Conservation (phyloP, 2,888 invertebrate genomes). For the Pegoplata infirma region DNA sequence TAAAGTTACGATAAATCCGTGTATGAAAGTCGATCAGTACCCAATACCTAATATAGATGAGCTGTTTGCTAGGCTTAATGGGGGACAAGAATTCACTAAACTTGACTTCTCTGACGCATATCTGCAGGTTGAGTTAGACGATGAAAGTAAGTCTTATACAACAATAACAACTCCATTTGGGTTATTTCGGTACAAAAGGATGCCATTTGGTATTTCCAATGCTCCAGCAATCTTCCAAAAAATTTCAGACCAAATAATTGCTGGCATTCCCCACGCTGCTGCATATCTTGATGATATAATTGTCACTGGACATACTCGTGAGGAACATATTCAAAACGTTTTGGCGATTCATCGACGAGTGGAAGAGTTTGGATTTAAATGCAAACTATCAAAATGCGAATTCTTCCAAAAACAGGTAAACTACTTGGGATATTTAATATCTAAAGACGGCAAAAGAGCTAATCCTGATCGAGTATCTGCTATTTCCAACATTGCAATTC, state of each 20-base stretch:
- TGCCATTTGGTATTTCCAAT: slow-evolving; percentile 12
- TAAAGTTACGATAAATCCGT: too few species aligned
- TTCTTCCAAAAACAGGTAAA: background rate
- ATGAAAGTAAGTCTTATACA: background rate
- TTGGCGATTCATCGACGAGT: background rate
- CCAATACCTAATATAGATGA: too few species aligned
- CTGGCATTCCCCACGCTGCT: background rate
- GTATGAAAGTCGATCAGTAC: too few species aligned
- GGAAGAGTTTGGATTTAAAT: background rate
- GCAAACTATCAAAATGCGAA: background rate
- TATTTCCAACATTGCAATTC: too few species aligned
- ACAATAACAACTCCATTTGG: slow-evolving; percentile 15
- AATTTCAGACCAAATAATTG: background rate
- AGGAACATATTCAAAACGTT: background rate
- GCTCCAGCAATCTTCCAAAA: slow-evolving; percentile 6
- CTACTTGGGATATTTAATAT: background rate
- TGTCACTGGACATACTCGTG: background rate
- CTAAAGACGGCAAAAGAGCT: background rate
- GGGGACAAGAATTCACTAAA: background rate
- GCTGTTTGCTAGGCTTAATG: slow-evolving; percentile 1
- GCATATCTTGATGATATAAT: slow-evolving; percentile 1
- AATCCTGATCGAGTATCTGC: too few species aligned
- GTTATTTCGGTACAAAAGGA: slow-evolving; percentile 3
- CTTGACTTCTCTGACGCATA: slow-evolving; percentile 2
- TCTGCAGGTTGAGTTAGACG: background rate